Evolutionary conservation across 2,113 vertebrate species (phyloP).

Genomic region (Passerina amoena): DNA sequence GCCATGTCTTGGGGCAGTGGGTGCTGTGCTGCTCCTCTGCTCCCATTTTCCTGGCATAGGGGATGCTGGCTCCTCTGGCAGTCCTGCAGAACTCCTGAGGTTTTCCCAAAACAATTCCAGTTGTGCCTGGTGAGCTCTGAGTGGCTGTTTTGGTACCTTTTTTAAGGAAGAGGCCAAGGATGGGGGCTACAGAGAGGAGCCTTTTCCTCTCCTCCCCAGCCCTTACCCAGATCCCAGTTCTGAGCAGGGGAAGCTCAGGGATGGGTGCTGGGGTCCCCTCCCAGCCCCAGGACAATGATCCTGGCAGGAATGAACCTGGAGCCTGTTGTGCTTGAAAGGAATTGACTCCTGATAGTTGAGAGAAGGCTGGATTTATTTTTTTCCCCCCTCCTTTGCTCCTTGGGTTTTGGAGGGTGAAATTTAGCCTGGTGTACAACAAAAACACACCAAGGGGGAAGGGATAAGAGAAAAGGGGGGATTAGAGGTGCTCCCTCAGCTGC

Average conservation of each 20-base stretch:
- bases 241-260: not conserved
- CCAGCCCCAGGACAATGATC: not conserved
- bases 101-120: not conserved
- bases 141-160: not conserved
- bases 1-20: rapidly evolving
- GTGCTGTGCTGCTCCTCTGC: not conserved
- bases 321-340: not conserved
- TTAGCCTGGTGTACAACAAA: not conserved
- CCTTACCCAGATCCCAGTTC: not conserved
- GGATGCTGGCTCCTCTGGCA: not conserved
- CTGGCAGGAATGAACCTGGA: not conserved
- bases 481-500: not conserved
- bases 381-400: not conserved
- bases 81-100: not conserved
- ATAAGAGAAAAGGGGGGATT: not conserved
- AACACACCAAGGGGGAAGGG: not conserved
- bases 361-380: not conserved
- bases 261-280: not conserved
- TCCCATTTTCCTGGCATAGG: not conserved
- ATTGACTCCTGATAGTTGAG: not conserved
- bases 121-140: not conserved
- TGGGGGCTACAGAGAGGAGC: not conserved
- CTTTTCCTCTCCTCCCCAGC: not conserved
- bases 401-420: not conserved
- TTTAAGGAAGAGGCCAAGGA: not conserved